Base-by-base conservation (phyloP, 2,113 vertebrate genomes). In the Alligator mississippiensis region DNA sequence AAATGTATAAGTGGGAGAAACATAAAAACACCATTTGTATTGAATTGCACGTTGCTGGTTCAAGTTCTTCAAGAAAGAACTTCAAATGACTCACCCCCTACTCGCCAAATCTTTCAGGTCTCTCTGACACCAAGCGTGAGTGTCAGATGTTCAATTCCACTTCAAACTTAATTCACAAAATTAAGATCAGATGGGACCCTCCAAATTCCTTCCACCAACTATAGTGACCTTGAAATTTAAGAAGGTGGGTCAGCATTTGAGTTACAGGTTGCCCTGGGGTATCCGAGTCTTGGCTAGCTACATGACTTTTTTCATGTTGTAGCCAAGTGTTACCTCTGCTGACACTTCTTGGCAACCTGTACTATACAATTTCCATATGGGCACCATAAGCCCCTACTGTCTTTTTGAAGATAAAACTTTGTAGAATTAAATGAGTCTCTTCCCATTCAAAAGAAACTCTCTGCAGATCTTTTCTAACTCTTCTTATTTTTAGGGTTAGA, bases 1-100 rank as follows among this genome's bases (percentile, higher is more conserved):
- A 66, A 92, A 58, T 27, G 79, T 28, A 17, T 18, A 90, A 77
- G 19, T 57, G 83, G 57, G 11, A 91, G 62, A 80, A 83, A 16
- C 16, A 81, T 54, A 89, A 38, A 81, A n/a, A 5, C 81, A 77
- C 12, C 15, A 55, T 93, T 75, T 34, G 14, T 61, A 34, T 79
- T 21, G 79, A 93, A 79, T 85, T 57, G 38, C 10, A 10, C 27
- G 9, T 57, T 92, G 57, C n/a, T 61, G 30, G 77, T 24, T 89
- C 47, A 83, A 83, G 17, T 27, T 88, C 38, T 88, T 70, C 2
- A 1, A 60, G 89, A 68, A 7, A 68, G 12, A 19, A 75, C 16
- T 95, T 95, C 34, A 94, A 93, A 84, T 15, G 2, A 77, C 72
- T 60, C 58, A 79, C 61, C 38, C 60, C 90, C 38, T 84, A 38